Evolutionary conservation across 2,113 vertebrate species (phyloP).

Genomic region (Carassius gibelio): DNA sequence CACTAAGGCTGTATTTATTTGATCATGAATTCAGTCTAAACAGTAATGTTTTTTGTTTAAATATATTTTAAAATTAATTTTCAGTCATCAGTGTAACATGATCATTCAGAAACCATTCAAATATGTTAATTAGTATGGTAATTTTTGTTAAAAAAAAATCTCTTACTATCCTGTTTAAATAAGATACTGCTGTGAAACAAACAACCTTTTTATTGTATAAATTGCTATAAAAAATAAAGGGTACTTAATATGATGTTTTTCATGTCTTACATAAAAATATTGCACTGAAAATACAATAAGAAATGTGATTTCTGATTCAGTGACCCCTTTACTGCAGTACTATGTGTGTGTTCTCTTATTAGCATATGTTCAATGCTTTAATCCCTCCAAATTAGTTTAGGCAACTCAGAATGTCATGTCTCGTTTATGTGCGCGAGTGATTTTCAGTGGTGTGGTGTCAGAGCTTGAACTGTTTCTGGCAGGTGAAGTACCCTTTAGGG

Average conservation of each 20-base stretch:
- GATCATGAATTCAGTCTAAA: neutral
- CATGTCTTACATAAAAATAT: neutral
- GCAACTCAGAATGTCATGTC: conserved; percentile 10
- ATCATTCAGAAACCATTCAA: too few relatives aligned
- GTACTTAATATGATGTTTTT: neutral
- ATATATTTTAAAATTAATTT: neutral
- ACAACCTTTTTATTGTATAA: too few relatives aligned
- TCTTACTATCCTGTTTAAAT: neutral
- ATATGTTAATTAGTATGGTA: too few relatives aligned
- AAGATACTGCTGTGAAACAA: neutral
- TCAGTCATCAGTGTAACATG: neutral
- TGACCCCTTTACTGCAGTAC: neutral
- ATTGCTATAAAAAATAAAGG: neutral
- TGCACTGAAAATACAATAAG: neutral
- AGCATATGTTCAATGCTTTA: conserved; percentile 14
- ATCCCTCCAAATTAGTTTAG: neutral
- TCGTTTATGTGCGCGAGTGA: neutral
- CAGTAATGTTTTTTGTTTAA: too few relatives aligned
- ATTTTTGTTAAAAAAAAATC: neutral
- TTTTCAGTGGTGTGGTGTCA: conserved; percentile 18
- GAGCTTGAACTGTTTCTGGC: conserved; percentile 9
- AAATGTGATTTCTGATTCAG: neutral
- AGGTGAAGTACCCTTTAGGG: conserved; percentile 14
- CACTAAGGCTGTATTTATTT: neutral
- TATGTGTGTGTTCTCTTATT: conserved; percentile 19